A percentile compares a stretch with the other conserved stretches of the same genome.
Conservation (phyloP, 2,797 vertebrate species). For the Pygocentrus nattereri region DNA sequence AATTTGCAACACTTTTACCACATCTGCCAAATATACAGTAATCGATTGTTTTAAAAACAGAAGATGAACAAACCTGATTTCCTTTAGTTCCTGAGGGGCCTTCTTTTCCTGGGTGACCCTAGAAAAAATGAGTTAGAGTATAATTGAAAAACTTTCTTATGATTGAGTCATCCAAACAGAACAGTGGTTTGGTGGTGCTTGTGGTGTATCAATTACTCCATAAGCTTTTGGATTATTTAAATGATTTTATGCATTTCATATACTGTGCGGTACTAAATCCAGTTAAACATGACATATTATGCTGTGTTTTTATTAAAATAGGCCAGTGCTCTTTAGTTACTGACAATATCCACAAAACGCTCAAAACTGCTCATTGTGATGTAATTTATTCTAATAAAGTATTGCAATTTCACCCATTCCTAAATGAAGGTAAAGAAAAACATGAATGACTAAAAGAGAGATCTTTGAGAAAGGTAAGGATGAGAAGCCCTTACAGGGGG, state of each 20-base stretch:
- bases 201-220: not conserved
- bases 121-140: not conserved
- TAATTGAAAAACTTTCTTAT: not conserved
- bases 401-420: not conserved
- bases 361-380: not conserved
- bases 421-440: not conserved
- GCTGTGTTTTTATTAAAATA: not conserved
- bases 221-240: not conserved
- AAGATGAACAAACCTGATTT: slow-evolving; percentile 79
- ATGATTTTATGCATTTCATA: no score
- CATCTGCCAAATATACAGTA: no score
- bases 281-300: not conserved
- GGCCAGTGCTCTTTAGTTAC: not conserved
- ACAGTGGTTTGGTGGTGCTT: not conserved
- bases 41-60: no score
- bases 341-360: not conserved
- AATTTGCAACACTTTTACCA: no score
- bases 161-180: no score
- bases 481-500: slow-evolving; percentile 83
- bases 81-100: slow-evolving; percentile 89
- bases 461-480: not conserved
- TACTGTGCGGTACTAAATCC: no score
- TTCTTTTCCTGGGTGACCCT: slow-evolving; percentile 95
- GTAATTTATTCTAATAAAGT: not conserved
- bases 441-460: no score